phyloP scores from a whole-genome alignment of 2,113 vertebrate species.

The Cephalopholis sonnerati region DNA sequence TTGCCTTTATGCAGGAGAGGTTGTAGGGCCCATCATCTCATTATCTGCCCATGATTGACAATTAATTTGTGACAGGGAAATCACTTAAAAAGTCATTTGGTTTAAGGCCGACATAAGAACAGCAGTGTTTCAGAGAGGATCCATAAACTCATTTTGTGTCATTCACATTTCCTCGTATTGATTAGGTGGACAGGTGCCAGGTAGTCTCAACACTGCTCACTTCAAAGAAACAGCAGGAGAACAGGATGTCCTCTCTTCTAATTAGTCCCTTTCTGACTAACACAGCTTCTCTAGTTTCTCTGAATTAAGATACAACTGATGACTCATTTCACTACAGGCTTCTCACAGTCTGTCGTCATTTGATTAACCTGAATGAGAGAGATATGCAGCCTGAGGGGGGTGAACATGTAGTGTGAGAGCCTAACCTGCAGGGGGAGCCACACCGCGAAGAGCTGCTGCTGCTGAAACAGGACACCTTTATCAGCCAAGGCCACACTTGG shows the following conservation, averaged over 20 bases:
- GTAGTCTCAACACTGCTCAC: neutral
- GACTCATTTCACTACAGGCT: slow-evolving; percentile 8
- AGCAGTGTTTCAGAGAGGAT: neutral
- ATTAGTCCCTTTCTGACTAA: neutral
- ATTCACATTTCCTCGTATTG: neutral
- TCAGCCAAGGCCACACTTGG: slow-evolving; percentile 61
- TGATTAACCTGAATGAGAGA: slow-evolving; percentile 6
- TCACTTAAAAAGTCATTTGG: no score
- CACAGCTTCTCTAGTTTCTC: neutral
- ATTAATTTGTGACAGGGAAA: no score
- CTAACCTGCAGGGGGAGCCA: slow-evolving; percentile 54
- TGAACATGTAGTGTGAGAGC: neutral
- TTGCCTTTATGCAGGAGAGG: no score
- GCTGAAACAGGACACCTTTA: slow-evolving; percentile 62
- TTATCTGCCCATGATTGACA: no score
- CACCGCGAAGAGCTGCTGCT: neutral
- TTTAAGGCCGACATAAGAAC: neutral
- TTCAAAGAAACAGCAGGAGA: neutral
- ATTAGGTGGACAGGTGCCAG: neutral
- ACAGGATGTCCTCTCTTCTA: neutral
- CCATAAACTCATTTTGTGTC: neutral
- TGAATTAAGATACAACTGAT: neutral
- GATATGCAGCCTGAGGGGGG: neutral
- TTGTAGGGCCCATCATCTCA: no score
- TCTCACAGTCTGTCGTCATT: neutral